A percentile compares a stretch with the other conserved stretches of the same genome.
phyloP scores from a whole-genome alignment of 1,140 invertebrate genomes.

The Triops longicaudatus region DNA sequence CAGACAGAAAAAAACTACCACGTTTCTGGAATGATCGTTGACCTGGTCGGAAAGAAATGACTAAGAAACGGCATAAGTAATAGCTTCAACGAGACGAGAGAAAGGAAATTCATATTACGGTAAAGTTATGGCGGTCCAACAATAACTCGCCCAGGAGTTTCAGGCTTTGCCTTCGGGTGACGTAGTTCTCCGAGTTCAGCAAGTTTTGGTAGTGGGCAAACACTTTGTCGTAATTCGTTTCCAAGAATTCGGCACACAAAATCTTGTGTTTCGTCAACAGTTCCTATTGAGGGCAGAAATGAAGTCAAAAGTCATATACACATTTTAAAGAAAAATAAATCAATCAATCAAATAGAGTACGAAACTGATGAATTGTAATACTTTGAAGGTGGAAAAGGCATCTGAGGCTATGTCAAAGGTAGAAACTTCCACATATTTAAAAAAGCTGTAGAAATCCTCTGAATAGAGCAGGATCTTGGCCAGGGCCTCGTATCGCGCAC shows the following conservation, averaged over 20 bases:
- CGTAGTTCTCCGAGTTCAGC: slow-evolving; percentile 98
- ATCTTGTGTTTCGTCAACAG: slow-evolving; percentile 97
- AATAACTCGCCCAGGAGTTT: slow-evolving; percentile 95
- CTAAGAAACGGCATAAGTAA: no score
- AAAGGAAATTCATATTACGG: no score
- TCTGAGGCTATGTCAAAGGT: slow-evolving; percentile 99
- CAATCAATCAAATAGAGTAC: no score
- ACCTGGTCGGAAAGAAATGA: no score
- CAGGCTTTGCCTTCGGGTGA: slow-evolving; percentile 85
- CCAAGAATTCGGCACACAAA: slow-evolving; percentile 94
- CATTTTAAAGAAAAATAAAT: no score
- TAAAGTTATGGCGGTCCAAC: slow-evolving; percentile 98
- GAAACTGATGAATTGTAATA: no score
- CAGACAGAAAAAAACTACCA: no score
- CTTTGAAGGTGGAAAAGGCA: slow-evolving; percentile 99
- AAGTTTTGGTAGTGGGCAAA: slow-evolving; percentile 94
- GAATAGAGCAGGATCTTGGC: slow-evolving; percentile 97
- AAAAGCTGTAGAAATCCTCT: slow-evolving; percentile 99
- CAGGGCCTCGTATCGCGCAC: slow-evolving; percentile 91
- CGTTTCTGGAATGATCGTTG: no score
- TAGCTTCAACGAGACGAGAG: no score
- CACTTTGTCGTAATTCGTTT: slow-evolving; percentile 97
- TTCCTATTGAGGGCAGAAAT: slow-evolving; percentile 60
- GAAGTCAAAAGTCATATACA: no score
- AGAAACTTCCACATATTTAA: slow-evolving; percentile 98